phyloP scores from a whole-genome alignment of 2,797 vertebrate species.

The Coilia nasus region DNA sequence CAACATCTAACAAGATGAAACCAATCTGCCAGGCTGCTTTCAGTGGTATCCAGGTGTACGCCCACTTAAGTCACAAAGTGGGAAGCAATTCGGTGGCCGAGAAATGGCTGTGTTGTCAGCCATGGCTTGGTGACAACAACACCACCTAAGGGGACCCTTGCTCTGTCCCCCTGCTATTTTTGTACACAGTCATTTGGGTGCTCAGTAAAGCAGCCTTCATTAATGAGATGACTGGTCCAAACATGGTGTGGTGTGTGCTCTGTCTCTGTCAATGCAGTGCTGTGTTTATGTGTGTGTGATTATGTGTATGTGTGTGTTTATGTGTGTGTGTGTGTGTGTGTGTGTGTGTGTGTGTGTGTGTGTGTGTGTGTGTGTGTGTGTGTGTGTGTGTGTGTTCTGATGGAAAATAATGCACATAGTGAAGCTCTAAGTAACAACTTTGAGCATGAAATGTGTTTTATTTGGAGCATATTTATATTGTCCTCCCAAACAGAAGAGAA shows the following conservation, averaged over 20 bases:
- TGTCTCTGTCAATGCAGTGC: background rate
- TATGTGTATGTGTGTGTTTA: slow-evolving; percentile 12
- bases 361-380: background rate
- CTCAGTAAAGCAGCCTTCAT: background rate
- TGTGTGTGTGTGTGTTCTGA: slow-evolving; percentile 12
- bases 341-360: slow-evolving; percentile 12
- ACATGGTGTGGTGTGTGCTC: background rate
- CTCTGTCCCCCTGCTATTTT: background rate
- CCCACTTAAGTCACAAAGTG: background rate
- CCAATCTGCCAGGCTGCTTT: too few relatives aligned
- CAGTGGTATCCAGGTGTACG: background rate
- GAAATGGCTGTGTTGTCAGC: background rate
- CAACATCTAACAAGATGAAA: too few relatives aligned
- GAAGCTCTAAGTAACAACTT: too few relatives aligned
- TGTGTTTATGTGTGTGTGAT: background rate
- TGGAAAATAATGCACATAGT: too few relatives aligned
- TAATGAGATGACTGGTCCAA: background rate
- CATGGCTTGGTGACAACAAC: background rate
- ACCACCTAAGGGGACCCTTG: background rate
- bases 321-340: slow-evolving; percentile 16
- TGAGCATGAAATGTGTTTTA: background rate
- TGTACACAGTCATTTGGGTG: background rate
- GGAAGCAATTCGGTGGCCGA: background rate
- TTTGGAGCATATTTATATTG: background rate
- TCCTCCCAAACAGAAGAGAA: background rate